These are phyloP conservation scores for Eptatretus atami DNA, from an alignment of 2,797 vertebrate species.

Conservation along the genomic window DNA sequence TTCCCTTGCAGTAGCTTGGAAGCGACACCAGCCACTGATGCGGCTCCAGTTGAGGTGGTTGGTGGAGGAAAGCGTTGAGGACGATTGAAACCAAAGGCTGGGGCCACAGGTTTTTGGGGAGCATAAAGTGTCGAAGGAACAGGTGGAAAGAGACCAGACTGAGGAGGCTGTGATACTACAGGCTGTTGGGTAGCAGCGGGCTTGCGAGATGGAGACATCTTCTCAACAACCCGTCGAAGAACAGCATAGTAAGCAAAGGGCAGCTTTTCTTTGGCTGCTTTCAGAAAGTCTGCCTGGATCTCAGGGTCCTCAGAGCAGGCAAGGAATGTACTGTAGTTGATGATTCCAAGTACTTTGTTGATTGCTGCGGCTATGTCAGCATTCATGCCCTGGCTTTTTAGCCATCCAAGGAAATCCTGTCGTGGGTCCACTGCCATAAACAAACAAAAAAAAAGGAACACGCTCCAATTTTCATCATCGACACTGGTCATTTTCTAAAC, in stretches of 20 bases:
- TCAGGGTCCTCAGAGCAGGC: slow-evolving; percentile 2
- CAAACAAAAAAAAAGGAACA: no score
- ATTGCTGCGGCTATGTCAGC: not conserved
- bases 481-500: no score
- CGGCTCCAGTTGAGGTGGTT: not conserved
- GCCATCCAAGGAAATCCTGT: not conserved
- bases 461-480: no score
- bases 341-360: slow-evolving; percentile 4
- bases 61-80: not conserved
- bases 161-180: not conserved
- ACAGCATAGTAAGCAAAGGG: slow-evolving; percentile 2
- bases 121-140: not conserved
- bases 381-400: slow-evolving; percentile 1
- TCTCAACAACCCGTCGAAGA: not conserved
- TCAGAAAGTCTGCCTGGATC: not conserved
- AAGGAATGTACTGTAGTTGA: not conserved
- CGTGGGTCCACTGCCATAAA: not conserved
- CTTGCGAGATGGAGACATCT: slow-evolving; percentile 1
- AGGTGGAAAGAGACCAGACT: slow-evolving; percentile 2
- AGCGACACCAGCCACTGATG: not conserved
- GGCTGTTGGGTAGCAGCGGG: not conserved
- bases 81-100: not conserved
- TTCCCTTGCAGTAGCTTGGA: not conserved
- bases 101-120: not conserved
- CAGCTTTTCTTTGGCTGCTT: slow-evolving; percentile 2